Base-by-base conservation (phyloP, 2,113 vertebrate species). In the Cochlearius cochlearius region DNA sequence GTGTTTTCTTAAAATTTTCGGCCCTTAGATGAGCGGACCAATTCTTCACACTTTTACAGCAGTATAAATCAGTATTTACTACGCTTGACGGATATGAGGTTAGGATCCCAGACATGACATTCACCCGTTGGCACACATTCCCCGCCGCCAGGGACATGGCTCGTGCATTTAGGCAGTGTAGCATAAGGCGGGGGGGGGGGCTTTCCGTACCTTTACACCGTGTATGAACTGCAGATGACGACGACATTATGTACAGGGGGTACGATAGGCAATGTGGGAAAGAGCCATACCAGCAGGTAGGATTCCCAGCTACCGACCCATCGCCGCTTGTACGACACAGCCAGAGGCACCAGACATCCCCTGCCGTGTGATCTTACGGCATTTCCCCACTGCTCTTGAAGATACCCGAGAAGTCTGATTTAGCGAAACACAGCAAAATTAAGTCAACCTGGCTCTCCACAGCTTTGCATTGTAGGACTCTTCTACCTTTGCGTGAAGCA, bases 191-290 rank as follows among this genome's bases (percentile, higher is more conserved):
- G 14, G 41, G 41, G 41, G 41, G 41, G 34, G 18, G 64, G 25
- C 15, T 90, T 90, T 74, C 47, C 56, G 10, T 8, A 12, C 43
- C 5, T 0, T 58, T 20, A 45, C 3, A 39, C 32, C 0, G 0
- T 8, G 20, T 68, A 47, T 5, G 41, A 79, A 32, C 34, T 59
- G 23, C 20, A 19, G 58, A 27, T 27, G 67, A 60, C 1, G 4
- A 22, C 10, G 27, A 32, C 43, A 64, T 4, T 73, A 15, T 17
- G 4, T 49, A 10, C 6, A 52, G 62, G 26, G 45, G 53, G 30
- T 53, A 47, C n/a, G 14, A 6, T 2, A 58, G 41, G 34, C 15
- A 66, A 53, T 15, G 47, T 58, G 55, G 23, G 52, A n/a, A 78
- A 58, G 43, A 58, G 36, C 25, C 49, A 30, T 9, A 10, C 26